These are phyloP conservation scores for Hymenochirus boettgeri DNA, from an alignment of 2,113 vertebrate genomes.

Conservation along the genomic window DNA sequence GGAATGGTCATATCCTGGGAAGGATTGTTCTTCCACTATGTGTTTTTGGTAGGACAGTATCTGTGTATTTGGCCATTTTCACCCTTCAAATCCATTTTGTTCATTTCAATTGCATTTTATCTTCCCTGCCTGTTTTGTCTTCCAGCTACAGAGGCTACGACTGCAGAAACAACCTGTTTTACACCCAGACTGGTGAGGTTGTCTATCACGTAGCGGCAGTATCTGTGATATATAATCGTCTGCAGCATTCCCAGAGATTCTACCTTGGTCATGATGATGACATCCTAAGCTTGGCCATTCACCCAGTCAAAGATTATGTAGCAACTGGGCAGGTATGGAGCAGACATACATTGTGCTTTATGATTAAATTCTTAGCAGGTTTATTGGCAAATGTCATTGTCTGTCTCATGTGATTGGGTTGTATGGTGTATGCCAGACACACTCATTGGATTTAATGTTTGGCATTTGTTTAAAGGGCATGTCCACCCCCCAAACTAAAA, in stretches of 20 bases:
- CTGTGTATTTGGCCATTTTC: too few species aligned
- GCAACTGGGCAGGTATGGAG: conserved; percentile 83
- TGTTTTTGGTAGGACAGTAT: too few species aligned
- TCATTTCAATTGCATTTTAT: not conserved
- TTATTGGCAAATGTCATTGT: too few species aligned
- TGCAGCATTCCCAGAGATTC: conserved; percentile 84
- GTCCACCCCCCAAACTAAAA: too few species aligned
- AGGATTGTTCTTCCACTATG: too few species aligned
- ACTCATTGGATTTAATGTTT: too few species aligned
- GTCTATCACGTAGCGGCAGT: conserved; percentile 93
- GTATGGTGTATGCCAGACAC: too few species aligned
- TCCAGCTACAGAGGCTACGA: conserved; percentile 90
- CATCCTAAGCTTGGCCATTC: conserved; percentile 84
- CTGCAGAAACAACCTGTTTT: conserved; percentile 93
- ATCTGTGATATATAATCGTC: conserved; percentile 80
- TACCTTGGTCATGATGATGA: conserved; percentile 94
- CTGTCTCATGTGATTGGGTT: too few species aligned
- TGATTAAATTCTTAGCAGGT: too few species aligned
- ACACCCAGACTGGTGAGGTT: conserved; percentile 87
- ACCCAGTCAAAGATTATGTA: conserved; percentile 87
- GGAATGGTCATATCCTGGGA: too few species aligned
- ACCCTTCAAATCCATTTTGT: conserved; percentile 2
- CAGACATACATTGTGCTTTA: too few species aligned
- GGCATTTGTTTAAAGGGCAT: too few species aligned
- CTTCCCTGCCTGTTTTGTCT: conserved; percentile 35